Conservation (phyloP, 2,888 invertebrate species). For the Hirtodrosophila alboralis region DNA sequence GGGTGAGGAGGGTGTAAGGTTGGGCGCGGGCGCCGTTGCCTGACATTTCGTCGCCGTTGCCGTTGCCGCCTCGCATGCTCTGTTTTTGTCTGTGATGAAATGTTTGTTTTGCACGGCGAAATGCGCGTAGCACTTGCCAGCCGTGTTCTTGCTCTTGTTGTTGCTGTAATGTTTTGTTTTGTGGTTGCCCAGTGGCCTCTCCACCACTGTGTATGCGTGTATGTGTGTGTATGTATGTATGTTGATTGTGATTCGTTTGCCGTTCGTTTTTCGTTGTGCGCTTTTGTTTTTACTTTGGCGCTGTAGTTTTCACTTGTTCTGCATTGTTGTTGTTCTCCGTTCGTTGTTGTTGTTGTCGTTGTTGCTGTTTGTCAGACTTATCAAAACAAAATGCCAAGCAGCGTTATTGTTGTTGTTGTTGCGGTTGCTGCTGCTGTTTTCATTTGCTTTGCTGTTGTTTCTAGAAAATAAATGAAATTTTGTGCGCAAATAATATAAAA, state of each 20-base stretch:
- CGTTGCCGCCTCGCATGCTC: conserved; percentile 32
- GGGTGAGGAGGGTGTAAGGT: conserved; percentile 3
- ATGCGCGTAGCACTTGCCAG: conserved; percentile 73
- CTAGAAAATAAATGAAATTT: conserved; percentile 62
- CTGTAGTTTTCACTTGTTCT: conserved; percentile 60
- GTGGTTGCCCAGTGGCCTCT: conserved; percentile 58
- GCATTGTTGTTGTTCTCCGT: conserved; percentile 26
- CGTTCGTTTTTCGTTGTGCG: conserved; percentile 45
- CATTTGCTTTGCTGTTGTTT: conserved; percentile 56
- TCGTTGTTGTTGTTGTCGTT: conserved; percentile 19
- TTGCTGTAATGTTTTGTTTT: conserved; percentile 61
- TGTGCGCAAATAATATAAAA: conserved; percentile 42
- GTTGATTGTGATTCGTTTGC: conserved; percentile 59
- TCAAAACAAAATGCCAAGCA: conserved; percentile 74
- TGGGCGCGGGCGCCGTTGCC: conserved; percentile 32
- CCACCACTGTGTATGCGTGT: conserved; percentile 10
- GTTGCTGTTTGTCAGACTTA: conserved; percentile 72
- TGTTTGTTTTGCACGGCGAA: conserved; percentile 79
- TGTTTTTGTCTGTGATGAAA: conserved; percentile 72
- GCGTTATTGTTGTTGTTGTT: conserved; percentile 37
- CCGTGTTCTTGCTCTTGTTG: too few species aligned
- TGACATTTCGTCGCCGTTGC: conserved; percentile 66
- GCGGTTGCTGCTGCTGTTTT: conserved; percentile 38
- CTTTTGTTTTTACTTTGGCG: conserved; percentile 46
- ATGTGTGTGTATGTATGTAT: conserved; percentile 21